Percentiles rank a stretch among this genome's conserved stretches.
Conservation (phyloP, 1,140 invertebrate genomes). For the Metaphire vulgaris region DNA sequence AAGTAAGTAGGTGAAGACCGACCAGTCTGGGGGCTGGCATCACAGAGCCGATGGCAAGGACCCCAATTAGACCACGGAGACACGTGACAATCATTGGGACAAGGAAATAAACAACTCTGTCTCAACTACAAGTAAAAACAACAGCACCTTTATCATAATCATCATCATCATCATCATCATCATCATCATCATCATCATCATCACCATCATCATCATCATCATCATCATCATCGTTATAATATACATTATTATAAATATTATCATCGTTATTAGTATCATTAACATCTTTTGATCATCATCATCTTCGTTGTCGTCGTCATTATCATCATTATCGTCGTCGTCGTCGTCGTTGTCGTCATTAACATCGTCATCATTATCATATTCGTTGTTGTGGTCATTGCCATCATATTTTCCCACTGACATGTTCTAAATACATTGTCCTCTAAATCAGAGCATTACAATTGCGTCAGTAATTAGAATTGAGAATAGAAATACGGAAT, state of each 20-base stretch:
- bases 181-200: constrained; percentile 31
- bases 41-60: constrained; percentile 25
- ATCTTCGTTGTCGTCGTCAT: too few relatives aligned
- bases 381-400: too few relatives aligned
- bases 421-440: too few relatives aligned
- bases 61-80: constrained; percentile 27
- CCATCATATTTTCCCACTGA: too few relatives aligned
- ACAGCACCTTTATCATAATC: too few relatives aligned
- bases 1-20: too few relatives aligned
- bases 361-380: too few relatives aligned
- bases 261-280: constrained; percentile 12
- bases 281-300: background rate
- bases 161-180: constrained; percentile 23
- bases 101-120: constrained; percentile 5
- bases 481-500: too few relatives aligned
- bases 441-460: too few relatives aligned
- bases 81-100: constrained; percentile 28
- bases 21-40: background rate
- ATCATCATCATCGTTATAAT: constrained; percentile 23
- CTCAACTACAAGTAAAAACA: background rate
- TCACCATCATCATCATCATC: constrained; percentile 21
- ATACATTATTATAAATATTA: background rate
- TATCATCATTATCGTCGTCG: too few relatives aligned
- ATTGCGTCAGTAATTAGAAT: too few relatives aligned
- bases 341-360: too few relatives aligned